Conservation (phyloP, 2,797 vertebrate genomes). For the Xenops minutus region DNA sequence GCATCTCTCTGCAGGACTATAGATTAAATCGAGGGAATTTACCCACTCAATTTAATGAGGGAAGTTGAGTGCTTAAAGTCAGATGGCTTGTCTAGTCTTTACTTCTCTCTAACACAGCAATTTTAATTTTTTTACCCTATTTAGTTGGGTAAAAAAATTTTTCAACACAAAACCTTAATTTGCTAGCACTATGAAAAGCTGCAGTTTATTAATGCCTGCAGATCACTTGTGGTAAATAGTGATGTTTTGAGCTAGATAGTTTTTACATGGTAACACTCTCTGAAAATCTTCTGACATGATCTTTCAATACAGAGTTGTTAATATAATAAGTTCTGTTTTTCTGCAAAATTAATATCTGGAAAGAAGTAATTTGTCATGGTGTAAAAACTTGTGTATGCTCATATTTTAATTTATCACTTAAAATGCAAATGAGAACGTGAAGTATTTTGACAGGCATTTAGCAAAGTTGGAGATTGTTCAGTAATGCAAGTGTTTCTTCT, state of each 20-base stretch:
- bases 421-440: neutral
- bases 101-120: neutral
- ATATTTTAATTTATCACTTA: neutral
- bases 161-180: neutral
- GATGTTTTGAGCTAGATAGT: neutral
- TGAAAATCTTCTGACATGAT: neutral
- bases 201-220: neutral
- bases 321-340: neutral
- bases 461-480: neutral
- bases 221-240: neutral
- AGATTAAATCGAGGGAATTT: neutral
- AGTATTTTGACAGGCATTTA: neutral
- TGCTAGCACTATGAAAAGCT: neutral
- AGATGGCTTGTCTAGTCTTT: neutral
- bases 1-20: neutral
- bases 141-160: neutral
- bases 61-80: neutral
- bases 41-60: neutral
- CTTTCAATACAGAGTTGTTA: neutral
- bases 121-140: neutral
- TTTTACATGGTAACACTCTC: neutral
- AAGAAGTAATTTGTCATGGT: neutral
- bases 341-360: neutral
- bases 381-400: neutral
- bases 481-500: neutral